These are phyloP conservation scores for Trematocara unimaculatum DNA, from an alignment of 2,113 vertebrate species.

Conservation along the genomic window DNA sequence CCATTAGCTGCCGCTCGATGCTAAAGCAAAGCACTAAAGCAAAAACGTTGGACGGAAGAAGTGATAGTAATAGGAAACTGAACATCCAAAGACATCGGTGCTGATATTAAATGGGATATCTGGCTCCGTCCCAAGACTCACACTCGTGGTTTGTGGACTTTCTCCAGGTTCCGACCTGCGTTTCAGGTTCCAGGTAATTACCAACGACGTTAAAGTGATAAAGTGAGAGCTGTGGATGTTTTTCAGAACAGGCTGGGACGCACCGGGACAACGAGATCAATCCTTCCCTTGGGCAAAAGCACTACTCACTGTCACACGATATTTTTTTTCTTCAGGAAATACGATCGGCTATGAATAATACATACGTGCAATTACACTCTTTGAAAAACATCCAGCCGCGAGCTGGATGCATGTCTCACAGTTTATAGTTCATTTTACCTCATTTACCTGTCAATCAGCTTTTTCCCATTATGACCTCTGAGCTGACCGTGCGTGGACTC, in stretches of 20 bases:
- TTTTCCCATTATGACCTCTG: neutral
- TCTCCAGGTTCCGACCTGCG: conserved; percentile 7
- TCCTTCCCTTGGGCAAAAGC: neutral
- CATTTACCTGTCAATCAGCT: neutral
- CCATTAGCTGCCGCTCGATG: neutral
- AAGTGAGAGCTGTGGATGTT: neutral
- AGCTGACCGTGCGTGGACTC: neutral
- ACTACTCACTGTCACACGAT: neutral
- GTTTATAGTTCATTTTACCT: neutral
- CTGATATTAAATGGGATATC: conserved; percentile 15
- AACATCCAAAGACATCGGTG: neutral
- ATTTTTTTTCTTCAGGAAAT: neutral
- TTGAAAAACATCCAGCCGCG: neutral
- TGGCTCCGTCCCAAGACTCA: conserved; percentile 16
- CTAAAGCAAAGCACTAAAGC: neutral
- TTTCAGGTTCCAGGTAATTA: conserved; percentile 23
- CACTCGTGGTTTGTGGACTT: conserved; percentile 4
- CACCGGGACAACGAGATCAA: neutral
- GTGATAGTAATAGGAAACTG: neutral
- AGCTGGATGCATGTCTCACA: neutral
- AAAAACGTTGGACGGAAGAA: neutral
- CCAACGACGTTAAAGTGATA: neutral
- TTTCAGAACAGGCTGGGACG: neutral
- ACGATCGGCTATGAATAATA: neutral
- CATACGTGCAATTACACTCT: neutral